Evolutionary conservation across 2,797 vertebrate genomes (phyloP), one percentile per base, ranked within the genome.

Genomic region (Pangasius krempfi): DNA sequence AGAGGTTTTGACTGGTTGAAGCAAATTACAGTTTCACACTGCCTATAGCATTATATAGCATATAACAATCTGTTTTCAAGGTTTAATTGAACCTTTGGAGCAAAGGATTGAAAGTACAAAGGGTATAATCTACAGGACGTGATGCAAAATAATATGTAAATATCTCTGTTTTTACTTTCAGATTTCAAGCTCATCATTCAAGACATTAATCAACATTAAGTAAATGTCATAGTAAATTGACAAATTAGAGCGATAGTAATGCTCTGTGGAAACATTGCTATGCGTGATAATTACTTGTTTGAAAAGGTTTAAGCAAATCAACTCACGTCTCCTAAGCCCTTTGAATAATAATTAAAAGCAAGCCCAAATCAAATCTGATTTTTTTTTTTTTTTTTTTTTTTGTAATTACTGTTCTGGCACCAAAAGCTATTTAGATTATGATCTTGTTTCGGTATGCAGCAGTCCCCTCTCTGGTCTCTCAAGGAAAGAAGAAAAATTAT

Each of bases 211-310:
- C 22, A 62, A 44, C 12, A 60, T 5, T 62, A 44, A 82, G 60
- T 40, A 83, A 64, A 83, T 83, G 58, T 64, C 81, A 83, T 47
- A 82, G 44, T 82, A 62, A 44, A 83, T n/a, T 82, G 37, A 60
- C 10, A 81, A 60, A 37, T 14, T 60, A 82, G 37, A 79, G 76
- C 27, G 37, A 62, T 7, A 14, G 25, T 44, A 62, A 44, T 62
- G 33, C 80, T 47, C 80, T 81, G 10, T 81, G 30, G 33, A 81
- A 37, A 60, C 20, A 40, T 25, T 25, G 56, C 10, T 64, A 83
- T 60, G 86, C 64, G 73, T 91, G 86, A 90, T 90, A 90, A 91
- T 90, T 90, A 81, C 47, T 89, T 89, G 87, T 91, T 89, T 88
- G 80, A 88, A 79, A 76, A 79, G 87, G 89, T 89, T 91, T 91